These are phyloP conservation scores for Ciconia maguari DNA, from an alignment of 2,113 vertebrate species.

Conservation along the genomic window DNA sequence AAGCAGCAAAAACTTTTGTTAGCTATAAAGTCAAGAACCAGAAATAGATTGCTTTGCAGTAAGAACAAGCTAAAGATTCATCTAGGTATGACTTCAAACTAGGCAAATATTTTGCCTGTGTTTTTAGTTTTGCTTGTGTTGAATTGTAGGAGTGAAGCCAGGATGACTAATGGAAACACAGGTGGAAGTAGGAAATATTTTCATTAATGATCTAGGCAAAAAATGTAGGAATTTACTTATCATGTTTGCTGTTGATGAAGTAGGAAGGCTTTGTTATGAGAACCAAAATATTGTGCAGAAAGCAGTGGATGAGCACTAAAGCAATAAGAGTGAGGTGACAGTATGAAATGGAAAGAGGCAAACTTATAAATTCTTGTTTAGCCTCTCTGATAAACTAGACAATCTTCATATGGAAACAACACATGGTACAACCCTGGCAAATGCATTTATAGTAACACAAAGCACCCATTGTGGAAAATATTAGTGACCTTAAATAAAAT, in stretches of 20 bases:
- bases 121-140: slow-evolving; percentile 12
- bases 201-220: background rate
- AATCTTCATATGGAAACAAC: background rate
- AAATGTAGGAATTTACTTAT: slow-evolving; percentile 15
- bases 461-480: background rate
- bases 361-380: background rate
- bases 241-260: background rate
- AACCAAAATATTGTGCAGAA: background rate
- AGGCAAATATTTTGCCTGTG: slow-evolving; percentile 1
- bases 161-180: slow-evolving; percentile 38
- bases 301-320: background rate
- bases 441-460: background rate
- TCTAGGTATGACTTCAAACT: background rate
- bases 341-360: background rate
- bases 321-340: background rate
- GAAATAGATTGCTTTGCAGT: background rate
- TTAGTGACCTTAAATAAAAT: background rate
- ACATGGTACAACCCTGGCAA: background rate
- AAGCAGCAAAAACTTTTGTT: background rate
- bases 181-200: slow-evolving; percentile 25
- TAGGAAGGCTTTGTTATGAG: slow-evolving; percentile 14
- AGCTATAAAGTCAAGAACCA: background rate
- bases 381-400: background rate
- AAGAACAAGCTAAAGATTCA: background rate
- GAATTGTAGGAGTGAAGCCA: background rate